Base-by-base conservation (phyloP, 2,113 vertebrate species). In the Synodontis membranacea region DNA sequence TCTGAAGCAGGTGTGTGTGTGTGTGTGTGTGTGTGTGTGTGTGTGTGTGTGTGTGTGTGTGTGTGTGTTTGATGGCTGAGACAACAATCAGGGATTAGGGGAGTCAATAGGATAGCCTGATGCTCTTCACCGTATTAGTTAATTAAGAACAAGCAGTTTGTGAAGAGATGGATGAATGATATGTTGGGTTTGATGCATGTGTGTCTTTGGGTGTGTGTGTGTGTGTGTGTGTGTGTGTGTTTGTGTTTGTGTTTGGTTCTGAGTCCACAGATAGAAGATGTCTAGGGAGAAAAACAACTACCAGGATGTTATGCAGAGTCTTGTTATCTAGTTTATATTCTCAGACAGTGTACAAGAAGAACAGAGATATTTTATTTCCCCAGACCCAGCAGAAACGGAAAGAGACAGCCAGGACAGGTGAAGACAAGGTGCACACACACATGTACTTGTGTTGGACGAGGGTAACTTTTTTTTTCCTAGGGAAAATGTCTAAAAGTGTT, bases 1-100 rank as follows among this genome's bases (percentile, higher is more conserved):
- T 94, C 90, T 93, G 91, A 93, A 93, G 90, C 87, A 93, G 91
- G 72, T 75, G 23, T 48, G 42, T 46, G 42, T n/a, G 42, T 76
- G 42, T 48, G 37, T 44, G 8, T 74, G 66, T 34, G 86, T 74
- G 72, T 86, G 85, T 89, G 87, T 76, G 75, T 86, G 84, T 89
- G 86, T 52, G n/a, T 52, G 46, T 34, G 46, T 79, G 46, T 34
- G 42, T 48, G 12, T 78, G 70, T 23, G 86, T 74, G 72, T 86
- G 84, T 89, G 86, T 19, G 34, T 72, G 70, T 86, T 83, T 89
- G 86, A 50, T n/a, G 76, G 48, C 88, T 85, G 89, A 90, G 90
- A 89, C 81, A 48, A 78, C 48, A 80, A 66, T 78, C 48, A 75
- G 52, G 83, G 82, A 89, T 86, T 87, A 89, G 60, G 0, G 10